Evolutionary conservation across 2,113 vertebrate genomes (phyloP).

Genomic region (Epinephelus moara): DNA sequence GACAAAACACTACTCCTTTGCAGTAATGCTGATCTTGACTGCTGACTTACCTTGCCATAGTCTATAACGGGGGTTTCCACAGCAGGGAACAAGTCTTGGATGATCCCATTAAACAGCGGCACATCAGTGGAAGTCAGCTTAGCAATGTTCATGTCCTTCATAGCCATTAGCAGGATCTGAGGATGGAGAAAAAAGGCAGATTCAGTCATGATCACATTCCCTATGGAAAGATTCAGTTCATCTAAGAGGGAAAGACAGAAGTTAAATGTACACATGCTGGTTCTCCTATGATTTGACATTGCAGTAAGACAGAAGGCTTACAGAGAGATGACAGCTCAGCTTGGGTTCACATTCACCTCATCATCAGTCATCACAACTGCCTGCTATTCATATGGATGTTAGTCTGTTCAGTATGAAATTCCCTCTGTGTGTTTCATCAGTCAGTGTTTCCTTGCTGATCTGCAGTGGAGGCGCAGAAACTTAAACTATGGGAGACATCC

Average conservation of each 20-base stretch:
- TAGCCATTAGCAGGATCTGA: conserved; percentile 90
- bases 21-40: not conserved
- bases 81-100: conserved; percentile 90
- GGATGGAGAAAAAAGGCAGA: conserved; percentile 12
- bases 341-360: conserved; percentile 25
- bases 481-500: not conserved
- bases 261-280: not conserved
- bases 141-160: conserved; percentile 93
- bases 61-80: conserved; percentile 85
- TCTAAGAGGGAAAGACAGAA: not conserved
- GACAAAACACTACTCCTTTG: not conserved
- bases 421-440: not conserved
- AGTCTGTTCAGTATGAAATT: not conserved
- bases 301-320: conserved; percentile 11
- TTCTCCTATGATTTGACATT: conserved; percentile 17
- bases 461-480: not conserved
- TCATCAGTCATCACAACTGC: conserved; percentile 15
- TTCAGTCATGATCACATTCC: not conserved
- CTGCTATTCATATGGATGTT: conserved; percentile 31
- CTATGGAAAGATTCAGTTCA: not conserved
- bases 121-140: conserved; percentile 88
- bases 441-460: not conserved
- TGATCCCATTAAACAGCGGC: conserved; percentile 89
- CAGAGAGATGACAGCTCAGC: conserved; percentile 44
- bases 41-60: conserved; percentile 84